phyloP scores from a whole-genome alignment of 2,888 invertebrate species.

The Andrena bicolor region DNA sequence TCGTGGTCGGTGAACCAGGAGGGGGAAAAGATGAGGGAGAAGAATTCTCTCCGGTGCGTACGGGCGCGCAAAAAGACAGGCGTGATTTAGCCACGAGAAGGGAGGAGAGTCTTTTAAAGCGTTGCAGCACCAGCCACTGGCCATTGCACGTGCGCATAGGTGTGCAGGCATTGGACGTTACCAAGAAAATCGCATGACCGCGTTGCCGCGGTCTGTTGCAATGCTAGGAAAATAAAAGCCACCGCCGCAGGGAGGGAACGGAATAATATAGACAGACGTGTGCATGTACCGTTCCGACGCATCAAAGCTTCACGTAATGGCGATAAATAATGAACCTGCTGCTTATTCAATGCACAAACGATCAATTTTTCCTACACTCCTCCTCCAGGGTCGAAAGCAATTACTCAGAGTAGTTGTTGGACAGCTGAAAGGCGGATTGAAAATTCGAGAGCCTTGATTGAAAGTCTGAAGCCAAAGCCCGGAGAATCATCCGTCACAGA shows the following conservation, averaged over 20 bases:
- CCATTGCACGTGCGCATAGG: background rate
- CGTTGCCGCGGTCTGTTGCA: slow-evolving; percentile 38
- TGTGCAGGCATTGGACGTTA: slow-evolving; percentile 9
- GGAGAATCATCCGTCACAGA: background rate
- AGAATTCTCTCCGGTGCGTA: slow-evolving; percentile 11
- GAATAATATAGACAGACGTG: slow-evolving; percentile 3
- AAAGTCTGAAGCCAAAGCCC: background rate
- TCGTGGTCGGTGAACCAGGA: background rate
- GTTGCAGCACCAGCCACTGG: background rate
- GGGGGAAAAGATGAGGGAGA: background rate
- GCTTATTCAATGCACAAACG: slow-evolving; percentile 19
- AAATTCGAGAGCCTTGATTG: background rate
- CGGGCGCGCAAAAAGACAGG: background rate
- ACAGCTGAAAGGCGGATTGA: background rate
- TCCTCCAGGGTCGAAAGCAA: background rate
- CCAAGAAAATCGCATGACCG: slow-evolving; percentile 46
- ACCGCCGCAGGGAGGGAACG: slow-evolving; percentile 11
- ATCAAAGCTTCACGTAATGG: background rate
- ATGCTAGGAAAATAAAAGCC: slow-evolving; percentile 45
- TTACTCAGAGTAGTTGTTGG: background rate
- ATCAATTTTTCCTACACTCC: slow-evolving; percentile 19
- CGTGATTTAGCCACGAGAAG: background rate
- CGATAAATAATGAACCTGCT: slow-evolving; percentile 25
- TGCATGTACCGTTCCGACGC: background rate
- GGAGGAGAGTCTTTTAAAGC: background rate